Conservation (phyloP, 2,797 vertebrate genomes). For the Diplodus sargus region DNA sequence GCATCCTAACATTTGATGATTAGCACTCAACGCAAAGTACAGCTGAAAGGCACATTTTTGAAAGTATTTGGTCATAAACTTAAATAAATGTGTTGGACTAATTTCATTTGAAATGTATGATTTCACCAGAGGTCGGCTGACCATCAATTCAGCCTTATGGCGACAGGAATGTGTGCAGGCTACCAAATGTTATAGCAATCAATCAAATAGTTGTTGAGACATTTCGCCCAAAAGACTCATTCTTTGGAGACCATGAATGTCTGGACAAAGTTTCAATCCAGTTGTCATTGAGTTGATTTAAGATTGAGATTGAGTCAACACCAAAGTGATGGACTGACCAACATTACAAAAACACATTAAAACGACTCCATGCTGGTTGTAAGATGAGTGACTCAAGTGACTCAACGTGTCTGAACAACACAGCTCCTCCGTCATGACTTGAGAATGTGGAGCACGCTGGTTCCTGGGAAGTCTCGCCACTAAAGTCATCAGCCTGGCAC, state of each 20-base stretch:
- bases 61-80: too few species aligned
- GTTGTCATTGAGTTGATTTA: neutral
- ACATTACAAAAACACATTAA: neutral
- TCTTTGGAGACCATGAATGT: neutral
- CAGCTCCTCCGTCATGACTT: conserved; percentile 48
- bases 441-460: conserved; percentile 70
- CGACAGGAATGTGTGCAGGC: neutral
- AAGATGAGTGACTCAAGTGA: neutral
- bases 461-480: conserved; percentile 47
- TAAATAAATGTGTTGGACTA: too few species aligned
- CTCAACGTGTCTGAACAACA: conserved; percentile 25
- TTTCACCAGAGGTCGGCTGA: too few species aligned
- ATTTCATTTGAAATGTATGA: too few species aligned
- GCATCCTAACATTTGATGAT: too few species aligned
- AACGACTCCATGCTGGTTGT: neutral
- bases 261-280: neutral
- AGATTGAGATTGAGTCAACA: neutral
- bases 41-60: too few species aligned
- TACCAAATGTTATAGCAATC: neutral
- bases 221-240: neutral
- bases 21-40: too few species aligned
- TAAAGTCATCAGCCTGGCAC: conserved; percentile 59
- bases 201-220: neutral
- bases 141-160: neutral
- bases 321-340: neutral